Base-by-base conservation (phyloP, 2,113 vertebrate genomes). In the Nesospiza acunhae region DNA sequence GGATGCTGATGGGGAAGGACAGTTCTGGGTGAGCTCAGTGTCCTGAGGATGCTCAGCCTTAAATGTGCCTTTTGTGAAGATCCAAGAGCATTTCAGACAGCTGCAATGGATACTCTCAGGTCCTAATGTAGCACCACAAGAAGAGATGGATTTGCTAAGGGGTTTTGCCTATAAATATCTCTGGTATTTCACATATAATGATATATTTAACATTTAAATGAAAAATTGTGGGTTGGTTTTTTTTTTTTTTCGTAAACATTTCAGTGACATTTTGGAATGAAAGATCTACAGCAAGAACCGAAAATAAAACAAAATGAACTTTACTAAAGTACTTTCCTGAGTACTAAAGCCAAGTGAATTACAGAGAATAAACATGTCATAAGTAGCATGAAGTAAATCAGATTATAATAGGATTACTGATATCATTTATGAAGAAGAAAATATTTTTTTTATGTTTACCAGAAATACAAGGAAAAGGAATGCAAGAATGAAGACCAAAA, bases 371-470 rank as follows among this genome's bases (percentile, higher is more conserved):
- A 96, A 87, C 87, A 84, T 89, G 49, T 64, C 53, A 35, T 89
- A 93, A 96, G 82, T 91, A 94, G 70, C 70, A 66, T 73, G 70
- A 68, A 94, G 41, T 58, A 95, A 82, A 89, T 83, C 59, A 89
- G 46, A 87, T 94, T 93, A 94, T 91, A 94, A 87, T 73, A 69
- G 79, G 70, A 88, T 95, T 95, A 91, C 75, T 88, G 55, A 88
- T 64, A 52, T 5, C 20, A 4, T 88, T 92, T 59, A 80, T 86
- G 85, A 77, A 67, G 35, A 84, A 66, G 46, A 46, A 60, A 72
- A 17, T 6, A 6, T 87, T 91, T 84, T 92, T 92, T 94, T 85
- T 33, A 56, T 87, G 19, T 84, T 84, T 91, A 85, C 63, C 49
- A 91, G 78, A 87, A 91, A 55, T 76, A 30, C n/a, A 73, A 75